These are phyloP conservation scores for Aporophyla nigra DNA, from an alignment of 2,888 invertebrate genomes.

Conservation along the genomic window DNA sequence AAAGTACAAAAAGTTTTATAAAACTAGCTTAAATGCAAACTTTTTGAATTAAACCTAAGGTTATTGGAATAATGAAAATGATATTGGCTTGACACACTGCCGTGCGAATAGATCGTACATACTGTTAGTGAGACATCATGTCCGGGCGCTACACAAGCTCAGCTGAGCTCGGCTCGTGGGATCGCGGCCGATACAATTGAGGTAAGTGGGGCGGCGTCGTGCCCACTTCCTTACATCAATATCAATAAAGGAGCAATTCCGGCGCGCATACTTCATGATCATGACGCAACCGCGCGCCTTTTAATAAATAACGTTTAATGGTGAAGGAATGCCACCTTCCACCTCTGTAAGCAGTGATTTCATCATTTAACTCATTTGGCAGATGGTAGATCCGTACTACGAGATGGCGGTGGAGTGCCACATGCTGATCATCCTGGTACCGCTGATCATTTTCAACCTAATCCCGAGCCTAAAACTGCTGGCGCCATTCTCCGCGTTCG, in stretches of 20 bases:
- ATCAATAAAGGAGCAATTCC: constrained; percentile 52
- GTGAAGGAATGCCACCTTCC: constrained; percentile 45
- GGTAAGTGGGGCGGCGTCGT: constrained; percentile 70
- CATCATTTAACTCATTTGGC: constrained; percentile 16
- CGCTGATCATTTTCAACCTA: constrained; percentile 93
- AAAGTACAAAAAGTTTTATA: too few species aligned
- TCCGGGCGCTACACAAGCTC: neutral
- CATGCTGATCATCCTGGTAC: constrained; percentile 93
- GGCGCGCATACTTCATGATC: constrained; percentile 36
- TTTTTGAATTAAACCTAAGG: too few species aligned
- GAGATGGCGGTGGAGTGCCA: constrained; percentile 89
- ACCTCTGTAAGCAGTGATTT: constrained; percentile 17
- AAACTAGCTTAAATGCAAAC: too few species aligned
- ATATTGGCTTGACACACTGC: neutral
- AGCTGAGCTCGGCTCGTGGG: constrained; percentile 15
- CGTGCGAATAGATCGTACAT: neutral
- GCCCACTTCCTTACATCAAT: constrained; percentile 55
- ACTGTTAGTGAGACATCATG: neutral
- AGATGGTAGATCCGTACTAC: constrained; percentile 67
- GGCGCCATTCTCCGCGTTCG: constrained; percentile 96
- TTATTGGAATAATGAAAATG: too few species aligned
- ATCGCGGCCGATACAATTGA: constrained; percentile 67
- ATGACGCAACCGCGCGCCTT: constrained; percentile 54
- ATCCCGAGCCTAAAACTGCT: constrained; percentile 94
- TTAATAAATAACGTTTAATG: constrained; percentile 49